Conservation (phyloP, 2,797 vertebrate species). For the Tragopan temminckii region DNA sequence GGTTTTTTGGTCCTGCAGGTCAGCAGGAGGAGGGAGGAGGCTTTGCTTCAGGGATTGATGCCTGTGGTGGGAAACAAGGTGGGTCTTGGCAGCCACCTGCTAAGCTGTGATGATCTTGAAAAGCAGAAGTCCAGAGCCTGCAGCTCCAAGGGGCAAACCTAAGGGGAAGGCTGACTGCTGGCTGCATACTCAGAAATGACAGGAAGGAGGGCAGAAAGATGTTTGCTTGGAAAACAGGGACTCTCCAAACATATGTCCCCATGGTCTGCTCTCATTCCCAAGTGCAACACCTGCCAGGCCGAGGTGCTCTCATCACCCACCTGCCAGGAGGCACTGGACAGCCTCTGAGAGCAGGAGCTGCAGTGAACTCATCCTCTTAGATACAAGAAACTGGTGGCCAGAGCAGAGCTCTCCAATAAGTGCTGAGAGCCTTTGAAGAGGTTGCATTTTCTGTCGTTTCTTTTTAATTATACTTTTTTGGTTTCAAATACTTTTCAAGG, state of each 20-base stretch:
- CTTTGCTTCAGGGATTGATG: background rate
- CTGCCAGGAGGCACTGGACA: background rate
- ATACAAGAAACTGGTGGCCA: constrained; percentile 23
- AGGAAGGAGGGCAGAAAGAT: background rate
- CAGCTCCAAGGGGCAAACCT: background rate
- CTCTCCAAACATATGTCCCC: rapidly evolving
- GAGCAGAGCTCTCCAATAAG: constrained; percentile 28
- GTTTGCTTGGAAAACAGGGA: background rate
- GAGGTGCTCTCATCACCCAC: background rate
- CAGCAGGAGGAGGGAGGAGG: background rate
- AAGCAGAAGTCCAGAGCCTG: background rate
- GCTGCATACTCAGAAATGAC: background rate
- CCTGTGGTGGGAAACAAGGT: background rate
- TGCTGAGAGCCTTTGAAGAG: background rate
- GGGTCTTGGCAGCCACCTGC: background rate
- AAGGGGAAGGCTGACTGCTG: background rate
- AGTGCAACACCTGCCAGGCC: rapidly evolving
- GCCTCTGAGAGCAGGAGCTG: background rate
- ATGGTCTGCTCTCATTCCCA: rapidly evolving
- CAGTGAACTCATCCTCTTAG: background rate
- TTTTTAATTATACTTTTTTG: background rate
- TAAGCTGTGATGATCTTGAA: background rate
- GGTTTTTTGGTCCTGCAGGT: background rate
- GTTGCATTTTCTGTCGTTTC: constrained; percentile 11
- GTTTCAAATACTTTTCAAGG: background rate